Evolutionary conservation across 2,113 vertebrate genomes (phyloP), one percentile per base, ranked within the genome.

Genomic region (Ceyx margarethae): DNA sequence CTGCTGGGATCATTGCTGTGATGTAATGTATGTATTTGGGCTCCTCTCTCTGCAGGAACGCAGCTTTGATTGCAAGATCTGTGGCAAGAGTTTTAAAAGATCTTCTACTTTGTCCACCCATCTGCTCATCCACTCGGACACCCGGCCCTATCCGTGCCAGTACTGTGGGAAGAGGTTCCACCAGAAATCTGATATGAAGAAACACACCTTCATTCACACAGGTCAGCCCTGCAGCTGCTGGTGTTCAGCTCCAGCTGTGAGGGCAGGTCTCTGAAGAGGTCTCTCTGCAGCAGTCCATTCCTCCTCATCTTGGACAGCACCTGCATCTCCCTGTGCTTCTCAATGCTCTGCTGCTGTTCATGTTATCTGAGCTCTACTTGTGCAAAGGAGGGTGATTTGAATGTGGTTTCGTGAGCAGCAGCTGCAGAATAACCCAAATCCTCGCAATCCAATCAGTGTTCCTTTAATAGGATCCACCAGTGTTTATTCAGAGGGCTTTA

Each of bases 161-260:
- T 99, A 98, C 97, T 99, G 99, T 76, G 99, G 99, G 79, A 99
- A 99, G 95, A 98, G 99, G 87, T 99, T 99, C 94, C 99, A 99
- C 90, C 99, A 99, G 98, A 99, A 99, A 96, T 99, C 99, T 13
- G 99, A 99, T 95, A 99, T 99, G 99, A 99, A 99, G 97, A 99
- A 99, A 60, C 99, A 99, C 97, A 99, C 99, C 23, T 99, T 99
- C 93, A 99, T 99, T 94, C 99, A 99, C 97, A 99, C 99, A 95
- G 99, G 99, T 98, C 69, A 97, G 96, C 23, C 20, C 35, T 76
- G 64, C 64, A 80, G 75, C 66, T 89, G 66, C 66, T 85, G 51
- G 33, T 45, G 33, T 89, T 75, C 56, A 65, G 75, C 51, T 33
- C 37, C 25, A 48, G 1, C 8, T 40, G 8, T 3, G 23, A 60